Conservation (phyloP, 2,113 vertebrate species). For the Corapipo altera region DNA sequence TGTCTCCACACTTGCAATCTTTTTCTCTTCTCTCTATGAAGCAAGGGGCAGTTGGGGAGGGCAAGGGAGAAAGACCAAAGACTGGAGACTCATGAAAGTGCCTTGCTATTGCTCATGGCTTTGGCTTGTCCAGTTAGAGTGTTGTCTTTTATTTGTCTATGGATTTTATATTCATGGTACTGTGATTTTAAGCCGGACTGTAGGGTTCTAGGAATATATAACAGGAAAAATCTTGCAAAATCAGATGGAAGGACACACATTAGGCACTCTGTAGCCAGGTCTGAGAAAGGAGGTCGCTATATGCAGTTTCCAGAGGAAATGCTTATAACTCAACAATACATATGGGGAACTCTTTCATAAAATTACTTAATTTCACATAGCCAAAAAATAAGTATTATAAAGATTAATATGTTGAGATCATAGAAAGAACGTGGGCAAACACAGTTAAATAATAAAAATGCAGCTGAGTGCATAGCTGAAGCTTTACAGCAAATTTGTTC, state of each 20-base stretch:
- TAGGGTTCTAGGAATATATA: neutral
- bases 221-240: neutral
- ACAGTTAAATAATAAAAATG: neutral
- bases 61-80: neutral
- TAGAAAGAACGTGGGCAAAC: neutral
- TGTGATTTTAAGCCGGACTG: neutral
- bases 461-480: neutral
- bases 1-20: neutral
- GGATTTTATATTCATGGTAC: neutral
- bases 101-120: neutral
- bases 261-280: neutral
- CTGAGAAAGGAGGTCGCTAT: neutral
- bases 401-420: neutral
- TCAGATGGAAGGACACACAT: neutral
- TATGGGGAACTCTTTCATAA: neutral
- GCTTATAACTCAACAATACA: neutral
- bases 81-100: accelerated
- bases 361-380: neutral
- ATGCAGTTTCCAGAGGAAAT: neutral
- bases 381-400: neutral
- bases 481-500: slow-evolving; percentile 5
- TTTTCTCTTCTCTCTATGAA: neutral
- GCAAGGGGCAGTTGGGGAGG: neutral
- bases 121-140: neutral
- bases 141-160: neutral